Percentiles rank a stretch among this genome's conserved stretches.
phyloP scores from a whole-genome alignment of 1,140 invertebrate species.

The Bathynomus jamesi region DNA sequence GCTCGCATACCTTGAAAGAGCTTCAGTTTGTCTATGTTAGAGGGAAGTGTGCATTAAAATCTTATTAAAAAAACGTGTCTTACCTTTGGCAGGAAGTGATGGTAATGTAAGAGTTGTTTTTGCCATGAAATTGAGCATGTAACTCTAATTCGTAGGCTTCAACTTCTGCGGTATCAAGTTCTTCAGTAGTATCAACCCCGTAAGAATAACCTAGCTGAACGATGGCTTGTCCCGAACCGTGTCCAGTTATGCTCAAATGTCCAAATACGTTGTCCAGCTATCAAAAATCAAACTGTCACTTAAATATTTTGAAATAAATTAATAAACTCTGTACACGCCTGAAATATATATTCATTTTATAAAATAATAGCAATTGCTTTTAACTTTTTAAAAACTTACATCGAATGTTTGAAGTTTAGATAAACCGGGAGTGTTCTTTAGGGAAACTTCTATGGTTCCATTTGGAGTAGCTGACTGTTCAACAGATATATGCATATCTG shows the following conservation, averaged over 20 bases:
- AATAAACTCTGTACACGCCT: too few species aligned
- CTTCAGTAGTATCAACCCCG: slow-evolving; percentile 50
- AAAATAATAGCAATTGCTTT: too few species aligned
- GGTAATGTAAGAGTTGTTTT: slow-evolving; percentile 53
- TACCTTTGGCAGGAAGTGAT: slow-evolving; percentile 43
- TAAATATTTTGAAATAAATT: too few species aligned
- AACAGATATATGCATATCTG: slow-evolving; percentile 47
- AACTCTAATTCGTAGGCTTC: slow-evolving; percentile 48
- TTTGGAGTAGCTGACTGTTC: slow-evolving; percentile 37
- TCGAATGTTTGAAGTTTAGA: slow-evolving; percentile 28
- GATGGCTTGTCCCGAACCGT: slow-evolving; percentile 52
- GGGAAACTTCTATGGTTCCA: slow-evolving; percentile 22
- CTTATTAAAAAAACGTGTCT: too few species aligned
- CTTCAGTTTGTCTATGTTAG: too few species aligned
- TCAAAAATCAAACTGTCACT: too few species aligned
- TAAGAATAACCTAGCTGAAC: slow-evolving; percentile 53
- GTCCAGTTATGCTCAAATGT: slow-evolving; percentile 48
- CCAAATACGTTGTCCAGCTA: slow-evolving; percentile 47
- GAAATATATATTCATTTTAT: too few species aligned
- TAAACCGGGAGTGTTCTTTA: slow-evolving; percentile 19
- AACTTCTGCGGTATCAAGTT: slow-evolving; percentile 47
- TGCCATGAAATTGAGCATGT: slow-evolving; percentile 38
- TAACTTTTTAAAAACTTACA: slow-evolving; percentile 13
- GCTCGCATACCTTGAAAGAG: too few species aligned
- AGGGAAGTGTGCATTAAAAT: too few species aligned